Conservation (phyloP, 2,797 vertebrate species). For the Tolypeutes matacus region DNA sequence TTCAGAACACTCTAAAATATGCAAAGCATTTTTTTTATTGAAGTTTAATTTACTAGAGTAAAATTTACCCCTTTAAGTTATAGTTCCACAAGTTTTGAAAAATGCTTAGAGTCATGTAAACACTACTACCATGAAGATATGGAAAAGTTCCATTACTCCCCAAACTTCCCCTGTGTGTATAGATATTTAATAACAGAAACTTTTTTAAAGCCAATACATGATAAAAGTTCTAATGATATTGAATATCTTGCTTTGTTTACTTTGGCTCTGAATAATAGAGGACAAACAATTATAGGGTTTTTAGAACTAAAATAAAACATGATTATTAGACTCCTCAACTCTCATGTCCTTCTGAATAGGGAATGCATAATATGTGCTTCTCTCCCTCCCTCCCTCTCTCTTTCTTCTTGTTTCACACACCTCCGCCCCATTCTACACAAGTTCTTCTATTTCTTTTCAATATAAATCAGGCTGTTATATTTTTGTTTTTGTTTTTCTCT, state of each 20-base stretch:
- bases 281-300: slow-evolving; percentile 52
- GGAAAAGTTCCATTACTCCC: background rate
- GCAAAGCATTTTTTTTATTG: background rate
- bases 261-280: slow-evolving; percentile 73
- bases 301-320: slow-evolving; percentile 59
- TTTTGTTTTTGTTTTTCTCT: slow-evolving; percentile 63
- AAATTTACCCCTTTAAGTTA: background rate
- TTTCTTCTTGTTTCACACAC: too few relatives aligned
- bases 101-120: background rate
- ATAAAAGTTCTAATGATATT: slow-evolving; percentile 50
- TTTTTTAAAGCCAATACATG: slow-evolving; percentile 73
- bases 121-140: background rate
- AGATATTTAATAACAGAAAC: slow-evolving; percentile 75
- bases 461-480: background rate
- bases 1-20: background rate
- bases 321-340: slow-evolving; percentile 51
- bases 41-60: background rate
- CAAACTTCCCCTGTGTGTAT: slow-evolving; percentile 64
- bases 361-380: background rate
- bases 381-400: background rate
- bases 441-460: slow-evolving; percentile 6
- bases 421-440: background rate
- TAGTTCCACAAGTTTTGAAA: background rate
- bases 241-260: slow-evolving; percentile 64
- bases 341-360: background rate